These are phyloP conservation scores for Heliconius himera DNA, from an alignment of 1,140 invertebrate species.

Conservation along the genomic window DNA sequence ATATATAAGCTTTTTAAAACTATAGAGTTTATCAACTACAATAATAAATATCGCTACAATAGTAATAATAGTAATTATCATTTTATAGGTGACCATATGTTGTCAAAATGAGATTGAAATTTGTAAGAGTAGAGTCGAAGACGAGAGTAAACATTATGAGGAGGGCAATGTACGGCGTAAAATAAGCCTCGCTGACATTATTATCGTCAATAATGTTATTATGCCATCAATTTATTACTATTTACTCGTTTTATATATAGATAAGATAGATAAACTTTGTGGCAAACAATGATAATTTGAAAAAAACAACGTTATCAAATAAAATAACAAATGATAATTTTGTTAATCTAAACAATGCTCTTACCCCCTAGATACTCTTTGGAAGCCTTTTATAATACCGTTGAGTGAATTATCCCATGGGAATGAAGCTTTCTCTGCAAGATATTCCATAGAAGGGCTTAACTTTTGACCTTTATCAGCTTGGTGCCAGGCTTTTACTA, in stretches of 20 bases:
- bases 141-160: too few species aligned
- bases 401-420: slow-evolving; percentile 84
- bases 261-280: neutral
- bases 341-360: slow-evolving; percentile 33
- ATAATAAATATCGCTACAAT: too few species aligned
- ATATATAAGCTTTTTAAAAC: too few species aligned
- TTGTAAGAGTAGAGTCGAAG: too few species aligned
- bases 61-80: too few species aligned
- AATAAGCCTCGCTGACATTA: too few species aligned
- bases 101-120: too few species aligned
- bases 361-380: slow-evolving; percentile 87
- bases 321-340: neutral
- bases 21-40: too few species aligned
- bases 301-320: neutral
- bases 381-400: slow-evolving; percentile 85
- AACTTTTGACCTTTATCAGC: slow-evolving; percentile 81
- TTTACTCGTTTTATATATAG: neutral
- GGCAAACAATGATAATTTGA: neutral
- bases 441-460: slow-evolving; percentile 85
- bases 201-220: too few species aligned
- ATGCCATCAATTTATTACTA: neutral
- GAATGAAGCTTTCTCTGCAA: slow-evolving; percentile 73
- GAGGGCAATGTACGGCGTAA: too few species aligned
- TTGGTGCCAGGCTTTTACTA: slow-evolving; percentile 87
- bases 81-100: too few species aligned